phyloP scores from a whole-genome alignment of 1,140 invertebrate genomes.

The Globodera ellingtonae region DNA sequence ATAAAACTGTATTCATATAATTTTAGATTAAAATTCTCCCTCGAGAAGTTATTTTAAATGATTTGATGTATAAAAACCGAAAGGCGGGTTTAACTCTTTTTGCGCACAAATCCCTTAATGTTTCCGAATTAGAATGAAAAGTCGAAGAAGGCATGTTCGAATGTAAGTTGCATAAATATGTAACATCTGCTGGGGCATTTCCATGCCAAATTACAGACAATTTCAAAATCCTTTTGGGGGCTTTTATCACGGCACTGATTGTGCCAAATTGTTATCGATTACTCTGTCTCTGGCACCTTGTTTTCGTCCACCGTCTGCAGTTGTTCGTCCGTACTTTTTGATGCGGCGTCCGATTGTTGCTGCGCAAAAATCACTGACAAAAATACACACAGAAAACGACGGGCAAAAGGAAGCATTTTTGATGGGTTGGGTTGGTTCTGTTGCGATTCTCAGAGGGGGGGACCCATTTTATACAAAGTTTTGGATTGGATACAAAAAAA shows the following conservation, averaged over 20 bases:
- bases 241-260: no score
- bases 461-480: not conserved
- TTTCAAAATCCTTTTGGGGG: no score
- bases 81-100: no score
- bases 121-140: no score
- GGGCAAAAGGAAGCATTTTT: not conserved
- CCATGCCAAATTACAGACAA: no score
- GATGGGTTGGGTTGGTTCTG: not conserved
- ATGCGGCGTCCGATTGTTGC: not conserved
- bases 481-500: not conserved
- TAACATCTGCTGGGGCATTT: no score
- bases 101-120: no score
- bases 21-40: no score
- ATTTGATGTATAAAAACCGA: not conserved
- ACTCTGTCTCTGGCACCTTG: not conserved
- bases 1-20: not conserved
- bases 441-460: not conserved
- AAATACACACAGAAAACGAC: not conserved
- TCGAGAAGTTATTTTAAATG: no score
- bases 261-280: no score
- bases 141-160: no score
- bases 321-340: not conserved
- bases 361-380: not conserved
- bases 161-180: no score
- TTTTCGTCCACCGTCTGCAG: not conserved